phyloP scores from a whole-genome alignment of 2,113 vertebrate species.

The Hoplias malabaricus region DNA sequence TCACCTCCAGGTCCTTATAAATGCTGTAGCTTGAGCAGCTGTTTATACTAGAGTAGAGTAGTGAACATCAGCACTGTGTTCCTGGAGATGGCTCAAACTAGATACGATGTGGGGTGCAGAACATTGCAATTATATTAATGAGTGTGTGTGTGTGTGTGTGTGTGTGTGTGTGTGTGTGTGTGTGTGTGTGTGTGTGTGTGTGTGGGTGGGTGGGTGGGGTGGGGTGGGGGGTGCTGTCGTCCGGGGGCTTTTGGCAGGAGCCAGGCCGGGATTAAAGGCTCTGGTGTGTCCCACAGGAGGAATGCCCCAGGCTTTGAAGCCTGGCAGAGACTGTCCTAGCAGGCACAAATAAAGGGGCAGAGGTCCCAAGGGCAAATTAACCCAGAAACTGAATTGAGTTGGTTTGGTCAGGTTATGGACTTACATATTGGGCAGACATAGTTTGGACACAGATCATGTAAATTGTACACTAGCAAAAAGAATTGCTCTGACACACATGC shows the following conservation, averaged over 20 bases:
- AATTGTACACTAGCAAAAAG: not conserved
- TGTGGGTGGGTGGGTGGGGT: too few relatives aligned
- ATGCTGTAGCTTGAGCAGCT: not conserved
- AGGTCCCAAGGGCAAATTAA: slow-evolving; percentile 72
- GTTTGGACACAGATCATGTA: not conserved
- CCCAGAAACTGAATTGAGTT: slow-evolving; percentile 26
- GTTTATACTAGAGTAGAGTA: not conserved
- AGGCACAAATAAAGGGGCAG: slow-evolving; percentile 69
- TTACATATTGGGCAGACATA: not conserved
- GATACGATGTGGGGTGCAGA: slow-evolving; percentile 39
- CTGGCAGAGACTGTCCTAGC: slow-evolving; percentile 64
- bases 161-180: too few relatives aligned
- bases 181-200: too few relatives aligned
- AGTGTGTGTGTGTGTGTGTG: too few relatives aligned
- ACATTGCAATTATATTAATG: slow-evolving; percentile 69
- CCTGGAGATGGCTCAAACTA: slow-evolving; percentile 22
- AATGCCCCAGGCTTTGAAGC: slow-evolving; percentile 75
- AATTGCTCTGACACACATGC: too few relatives aligned
- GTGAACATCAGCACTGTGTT: not conserved
- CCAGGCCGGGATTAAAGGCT: slow-evolving; percentile 79
- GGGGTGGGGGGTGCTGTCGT: slow-evolving; percentile 67
- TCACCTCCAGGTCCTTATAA: not conserved
- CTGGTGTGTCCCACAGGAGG: slow-evolving; percentile 75
- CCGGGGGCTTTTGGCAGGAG: slow-evolving; percentile 75
- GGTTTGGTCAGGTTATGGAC: not conserved